These are phyloP conservation scores for Drymodes brunneopygia DNA, from an alignment of 2,113 vertebrate species.

Conservation along the genomic window DNA sequence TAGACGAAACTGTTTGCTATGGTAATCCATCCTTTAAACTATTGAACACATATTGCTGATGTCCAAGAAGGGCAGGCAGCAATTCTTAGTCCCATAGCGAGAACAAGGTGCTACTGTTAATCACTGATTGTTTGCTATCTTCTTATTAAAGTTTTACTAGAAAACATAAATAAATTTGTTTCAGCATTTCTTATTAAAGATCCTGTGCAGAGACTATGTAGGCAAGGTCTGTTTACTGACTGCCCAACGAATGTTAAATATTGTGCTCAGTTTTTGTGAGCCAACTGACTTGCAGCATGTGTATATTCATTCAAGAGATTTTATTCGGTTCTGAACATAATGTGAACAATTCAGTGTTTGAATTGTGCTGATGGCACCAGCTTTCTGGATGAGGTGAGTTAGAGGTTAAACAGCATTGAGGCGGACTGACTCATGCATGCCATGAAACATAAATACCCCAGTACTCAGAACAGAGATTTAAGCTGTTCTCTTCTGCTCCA, in stretches of 20 bases:
- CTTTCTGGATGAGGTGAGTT: neutral
- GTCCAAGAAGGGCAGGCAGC: neutral
- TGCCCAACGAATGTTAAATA: neutral
- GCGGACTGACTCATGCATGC: neutral
- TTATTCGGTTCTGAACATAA: neutral
- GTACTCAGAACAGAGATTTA: neutral
- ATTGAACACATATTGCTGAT: neutral
- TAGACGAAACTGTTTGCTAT: neutral
- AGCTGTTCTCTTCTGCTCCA: neutral
- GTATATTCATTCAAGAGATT: neutral
- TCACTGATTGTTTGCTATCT: neutral
- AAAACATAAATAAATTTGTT: neutral
- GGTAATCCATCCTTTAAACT: neutral
- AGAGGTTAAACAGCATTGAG: neutral
- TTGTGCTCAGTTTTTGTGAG: neutral
- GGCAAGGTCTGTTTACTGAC: neutral
- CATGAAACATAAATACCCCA: neutral
- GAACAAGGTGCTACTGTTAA: neutral
- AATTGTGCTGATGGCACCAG: neutral
- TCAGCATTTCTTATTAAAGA: neutral
- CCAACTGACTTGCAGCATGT: neutral
- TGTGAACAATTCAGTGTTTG: neutral
- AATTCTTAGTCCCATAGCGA: neutral
- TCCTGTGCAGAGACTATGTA: fast-evolving
- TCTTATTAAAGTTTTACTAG: neutral